Base-by-base conservation (phyloP, 37 sponge, comb jelly and placozoan species). In the Theonella swinhoei region DNA sequence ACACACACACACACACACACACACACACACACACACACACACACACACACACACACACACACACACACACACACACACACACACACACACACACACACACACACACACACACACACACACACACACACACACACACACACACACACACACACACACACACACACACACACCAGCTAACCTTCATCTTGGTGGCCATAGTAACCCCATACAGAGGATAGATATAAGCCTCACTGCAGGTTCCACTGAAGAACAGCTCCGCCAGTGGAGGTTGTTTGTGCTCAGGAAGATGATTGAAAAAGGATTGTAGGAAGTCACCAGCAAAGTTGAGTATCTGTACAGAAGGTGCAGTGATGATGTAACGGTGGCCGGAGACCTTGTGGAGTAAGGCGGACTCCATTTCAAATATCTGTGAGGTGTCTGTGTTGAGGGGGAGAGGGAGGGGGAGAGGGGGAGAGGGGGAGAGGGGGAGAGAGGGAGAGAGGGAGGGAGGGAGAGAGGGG, bases 111-210 rank as follows among this genome's bases (percentile, higher is more conserved):
- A 14, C 7, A 47, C 54, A 47, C 7, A 14, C 14, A 14, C 14
- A 47, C 7, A 47, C 54, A 47, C 14, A 14, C 54, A 47, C 54
- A 47, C 54, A 47, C 54, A 47, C 54, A 14, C 14, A 14, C 54
- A 47, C 54, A 47, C 54, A 47, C 54, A 47, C 54, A 14, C 14
- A 14, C 11, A 47, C 14, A 14, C 7, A 47, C 54, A 47, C 7
- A 14, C 14, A 14, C 14, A 47, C 7, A 47, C 54, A 47, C 14
- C 11, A 47, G 54, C 42, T 23, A 38, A 84, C 84, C 69, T 84
- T 84, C 11, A 84, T 67, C 43, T 68, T 84, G 60, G 84, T 84
- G 11, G 84, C 76, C 84, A 84, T 76, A 29, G 84, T 84, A 28
- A 75, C 61, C 2, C 84, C 84, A 66, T 76, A 84, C 23, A 84